Conservation (phyloP, 2,888 invertebrate genomes). For the Bembecia ichneumoniformis region DNA sequence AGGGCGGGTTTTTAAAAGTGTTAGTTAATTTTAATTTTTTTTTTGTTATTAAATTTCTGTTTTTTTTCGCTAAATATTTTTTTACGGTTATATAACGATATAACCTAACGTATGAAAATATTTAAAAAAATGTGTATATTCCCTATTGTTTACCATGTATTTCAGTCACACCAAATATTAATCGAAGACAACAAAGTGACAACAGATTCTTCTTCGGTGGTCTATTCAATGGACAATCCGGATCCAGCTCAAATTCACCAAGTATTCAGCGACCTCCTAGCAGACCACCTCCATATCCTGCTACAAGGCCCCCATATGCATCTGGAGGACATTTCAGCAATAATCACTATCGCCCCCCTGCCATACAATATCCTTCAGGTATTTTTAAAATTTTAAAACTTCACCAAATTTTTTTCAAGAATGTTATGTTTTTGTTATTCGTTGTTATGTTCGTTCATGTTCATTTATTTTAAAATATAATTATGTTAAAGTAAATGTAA, state of each 20-base stretch:
- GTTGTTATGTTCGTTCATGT: too few relatives aligned
- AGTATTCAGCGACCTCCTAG: conserved; percentile 1
- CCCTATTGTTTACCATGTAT: conserved; percentile 6
- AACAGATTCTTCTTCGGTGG: conserved; percentile 16
- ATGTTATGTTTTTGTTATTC: too few relatives aligned
- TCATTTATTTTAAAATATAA: too few relatives aligned
- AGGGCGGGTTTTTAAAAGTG: too few relatives aligned
- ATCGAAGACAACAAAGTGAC: conserved; percentile 16
- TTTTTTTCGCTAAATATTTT: too few relatives aligned
- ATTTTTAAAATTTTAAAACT: conserved; percentile 6
- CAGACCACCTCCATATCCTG: conserved; percentile 2
- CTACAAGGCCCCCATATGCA: conserved; percentile 30
- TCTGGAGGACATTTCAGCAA: conserved; percentile 44
- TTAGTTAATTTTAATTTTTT: too few relatives aligned
- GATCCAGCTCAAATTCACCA: conserved; percentile 1
- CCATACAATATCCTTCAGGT: conserved; percentile 44
- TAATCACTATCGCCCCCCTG: conserved; percentile 42
- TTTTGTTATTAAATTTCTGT: too few relatives aligned
- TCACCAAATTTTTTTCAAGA: too few relatives aligned
- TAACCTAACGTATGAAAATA: too few relatives aligned
- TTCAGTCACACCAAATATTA: conserved; percentile 28
- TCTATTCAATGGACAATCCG: conserved; percentile 15
- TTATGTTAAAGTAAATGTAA: too few relatives aligned
- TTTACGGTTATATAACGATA: too few relatives aligned
- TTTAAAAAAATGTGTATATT: too few relatives aligned